Base-by-base conservation (phyloP, 2,888 invertebrate species). In the Eupithecia inturbata region DNA sequence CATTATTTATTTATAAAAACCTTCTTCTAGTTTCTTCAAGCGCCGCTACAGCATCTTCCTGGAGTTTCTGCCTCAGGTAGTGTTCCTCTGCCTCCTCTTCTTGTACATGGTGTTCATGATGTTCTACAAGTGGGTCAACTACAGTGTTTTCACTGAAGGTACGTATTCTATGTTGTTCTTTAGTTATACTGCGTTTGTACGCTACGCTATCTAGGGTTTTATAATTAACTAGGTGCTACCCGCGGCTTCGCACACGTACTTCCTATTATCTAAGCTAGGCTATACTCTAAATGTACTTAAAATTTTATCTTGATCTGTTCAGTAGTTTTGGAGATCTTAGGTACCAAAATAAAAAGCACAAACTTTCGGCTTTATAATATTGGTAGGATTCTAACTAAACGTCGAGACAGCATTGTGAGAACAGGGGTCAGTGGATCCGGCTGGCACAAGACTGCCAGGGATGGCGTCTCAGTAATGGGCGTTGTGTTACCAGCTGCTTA, bases 81-180 rank as follows among this genome's bases (percentile, higher is more conserved):
- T 99, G n/a, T 99, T 99, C 94, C 95, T 99, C 62, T 83, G 96
- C 69, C 95, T 97, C 71, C 95, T 99, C 68, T 99, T 99, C 95
- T 96, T 97, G 75, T 99, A 99, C 95, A 96, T 99, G 96, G 97
- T 97, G 36, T 95, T 97, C 82, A 96, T 99, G 95, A 97, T 99
- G 96, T 97, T 99, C 93, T 96, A 96, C 91, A 99, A 99, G 88
- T 99, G 98, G 98, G 81, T 97, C 62, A 89, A 95, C 68, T 99
- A 97, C 89, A 95, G 95, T 80, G 94, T 96, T 1, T 83, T 89
- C 12, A 84, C 88, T 22, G 81, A 87, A 53, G 95, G 95, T 95
- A 84, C 82, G 31, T 60, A 75, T 71, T 63, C 12, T 60, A 60
- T 22, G 3, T 12, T 26, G 31, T 33, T 39, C 22, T 49, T 67